Base-by-base conservation (phyloP, 2,113 vertebrate genomes). In the Pogona vitticeps region DNA sequence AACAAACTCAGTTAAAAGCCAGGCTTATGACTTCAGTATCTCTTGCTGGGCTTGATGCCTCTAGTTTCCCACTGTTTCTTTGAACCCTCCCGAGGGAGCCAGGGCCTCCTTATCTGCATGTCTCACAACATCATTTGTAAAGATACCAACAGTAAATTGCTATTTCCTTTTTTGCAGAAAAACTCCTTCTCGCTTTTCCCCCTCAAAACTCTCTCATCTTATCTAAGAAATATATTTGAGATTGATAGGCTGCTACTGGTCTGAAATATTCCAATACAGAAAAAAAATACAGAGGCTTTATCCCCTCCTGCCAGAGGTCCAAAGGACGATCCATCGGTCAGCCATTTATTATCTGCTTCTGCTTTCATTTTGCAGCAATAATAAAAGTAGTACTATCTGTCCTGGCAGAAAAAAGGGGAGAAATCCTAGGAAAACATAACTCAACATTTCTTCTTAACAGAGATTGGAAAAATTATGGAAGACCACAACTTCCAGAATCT, bases 151-250 rank as follows among this genome's bases (percentile, higher is more conserved):
- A 26, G 38, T 9, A 46, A 71, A 17, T 33, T 38, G 0, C 42
- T 40, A 26, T 38, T 31, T 70, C 0, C 65, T 21, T 8, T 58
- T 77, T 42, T 31, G 86, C 14, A 31, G 46, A 84, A 84, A 75
- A 15, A 85, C 20, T n/a, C 10, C 6, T 36, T 33, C n/a, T 28
- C 26, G 72, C 82, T 86, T 42, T 33, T 40, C 33, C 61, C 40
- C 67, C 33, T 78, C 52, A 52, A 46, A 78, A 52, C 26, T 59
- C 52, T 71, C 71, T 26, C 80, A 85, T 86, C 36, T 80, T 91
- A 90, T 90, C 80, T 13, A 92, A 79, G 87, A 88, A 87, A 87
- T 91, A 91, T 92, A 88, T 93, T 92, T 87, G 85, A 79, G 72
- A 40, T 76, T 61, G 68, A 76, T 76, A 59, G 40, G 40, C 63